These are phyloP conservation scores for Anabacerthia variegaticeps DNA, from an alignment of 2,797 vertebrate genomes.

Conservation along the genomic window DNA sequence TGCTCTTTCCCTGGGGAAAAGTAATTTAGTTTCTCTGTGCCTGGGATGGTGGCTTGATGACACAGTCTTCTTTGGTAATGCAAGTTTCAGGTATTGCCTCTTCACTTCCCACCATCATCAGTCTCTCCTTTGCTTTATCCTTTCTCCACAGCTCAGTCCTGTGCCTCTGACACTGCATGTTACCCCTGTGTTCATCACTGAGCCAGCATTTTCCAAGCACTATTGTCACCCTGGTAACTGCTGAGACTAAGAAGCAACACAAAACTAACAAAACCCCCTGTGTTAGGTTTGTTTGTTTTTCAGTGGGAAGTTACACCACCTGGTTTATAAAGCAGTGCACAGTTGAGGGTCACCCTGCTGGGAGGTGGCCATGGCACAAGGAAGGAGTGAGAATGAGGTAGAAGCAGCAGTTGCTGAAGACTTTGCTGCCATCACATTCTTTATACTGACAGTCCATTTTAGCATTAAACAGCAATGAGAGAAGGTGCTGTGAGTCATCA, in stretches of 20 bases:
- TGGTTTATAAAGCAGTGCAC: background rate
- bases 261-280: background rate
- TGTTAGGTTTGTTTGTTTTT: background rate
- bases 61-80: background rate
- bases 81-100: background rate
- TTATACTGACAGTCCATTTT: background rate
- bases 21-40: background rate
- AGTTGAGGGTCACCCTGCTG: background rate
- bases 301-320: background rate
- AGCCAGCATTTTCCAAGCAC: background rate
- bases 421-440: background rate
- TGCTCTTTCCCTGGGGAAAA: background rate
- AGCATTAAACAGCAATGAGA: background rate
- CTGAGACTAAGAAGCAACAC: background rate
- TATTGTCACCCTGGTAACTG: background rate
- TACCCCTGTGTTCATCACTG: background rate
- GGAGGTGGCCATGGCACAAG: background rate
- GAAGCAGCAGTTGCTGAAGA: background rate
- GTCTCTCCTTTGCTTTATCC: background rate
- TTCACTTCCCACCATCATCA: background rate
- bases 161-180: background rate
- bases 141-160: background rate
- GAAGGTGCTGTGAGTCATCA: constrained; percentile 10
- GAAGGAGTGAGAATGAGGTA: background rate
- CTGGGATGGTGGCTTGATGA: background rate